Conservation (phyloP, 2,888 invertebrate genomes). For the Eupithecia dodoneata region DNA sequence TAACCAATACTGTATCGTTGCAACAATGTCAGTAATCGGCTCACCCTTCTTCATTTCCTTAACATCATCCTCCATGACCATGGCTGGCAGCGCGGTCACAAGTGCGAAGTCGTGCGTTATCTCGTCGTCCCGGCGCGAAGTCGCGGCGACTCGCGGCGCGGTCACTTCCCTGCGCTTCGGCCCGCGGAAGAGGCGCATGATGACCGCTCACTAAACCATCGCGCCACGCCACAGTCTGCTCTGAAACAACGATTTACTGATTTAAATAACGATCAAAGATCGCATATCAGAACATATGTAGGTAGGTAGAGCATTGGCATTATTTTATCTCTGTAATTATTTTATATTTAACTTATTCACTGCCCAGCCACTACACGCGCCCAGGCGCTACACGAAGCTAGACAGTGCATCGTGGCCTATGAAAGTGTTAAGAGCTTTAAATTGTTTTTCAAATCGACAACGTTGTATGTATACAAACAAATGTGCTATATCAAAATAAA, state of each 20-base stretch:
- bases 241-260: conserved; percentile 31
- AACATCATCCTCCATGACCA: conserved; percentile 89
- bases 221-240: conserved; percentile 65
- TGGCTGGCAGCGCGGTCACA: conserved; percentile 90
- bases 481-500: no score
- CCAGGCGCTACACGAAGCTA: no score
- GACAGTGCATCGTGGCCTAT: no score
- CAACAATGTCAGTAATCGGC: not conserved
- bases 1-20: not conserved
- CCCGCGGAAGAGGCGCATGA: conserved; percentile 87
- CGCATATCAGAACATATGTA: not conserved
- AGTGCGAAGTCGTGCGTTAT: conserved; percentile 86
- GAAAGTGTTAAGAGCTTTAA: not conserved
- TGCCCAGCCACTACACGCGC: no score
- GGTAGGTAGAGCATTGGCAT: not conserved
- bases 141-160: conserved; percentile 79
- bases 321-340: not conserved
- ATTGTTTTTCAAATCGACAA: not conserved
- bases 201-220: conserved; percentile 81
- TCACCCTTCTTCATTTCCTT: conserved; percentile 85
- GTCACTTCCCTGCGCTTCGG: conserved; percentile 87
- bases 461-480: not conserved
- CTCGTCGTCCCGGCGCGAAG: conserved; percentile 74
- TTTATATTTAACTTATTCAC: not conserved
- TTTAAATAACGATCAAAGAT: not conserved